Base-by-base conservation (phyloP, 1,140 invertebrate genomes). In the Trichonephila inaurata region DNA sequence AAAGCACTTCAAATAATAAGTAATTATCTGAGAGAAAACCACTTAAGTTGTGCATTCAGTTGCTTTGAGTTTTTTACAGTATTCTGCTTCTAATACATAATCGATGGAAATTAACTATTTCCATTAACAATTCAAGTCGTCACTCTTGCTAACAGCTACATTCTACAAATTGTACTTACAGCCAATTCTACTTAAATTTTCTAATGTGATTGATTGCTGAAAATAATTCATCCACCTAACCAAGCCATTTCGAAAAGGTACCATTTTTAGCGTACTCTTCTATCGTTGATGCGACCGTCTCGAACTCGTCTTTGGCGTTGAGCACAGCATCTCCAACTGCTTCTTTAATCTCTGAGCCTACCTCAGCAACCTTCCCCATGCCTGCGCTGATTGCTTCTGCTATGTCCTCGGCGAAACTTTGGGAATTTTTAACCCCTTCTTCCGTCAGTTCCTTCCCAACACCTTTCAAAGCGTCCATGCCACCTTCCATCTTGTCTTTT, bases 251-350 rank as follows among this genome's bases (percentile, higher is more conserved):
- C 0, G 81, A 33, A 40, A 93, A 33, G 18, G 58, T 19, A n/a
- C 24, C 83, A 19, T 81, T 66, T n/a, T 87, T 88, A 10, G 64
- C 83, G 40, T 93, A 51, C 4, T 60, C 77, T 18, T 85, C 58
- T 16, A 93, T 24, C 33, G 88, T 88, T 5, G 91, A 93, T 21
- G 91, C 91, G 7, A 83, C 91, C 1, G 83, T 61, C 77, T 93
- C 91, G 6, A 93, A 33, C 19, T 93, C 85, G 1, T 93, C 85
- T 19, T 87, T 93, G 28, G 66, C 33, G 24, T 88, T 93, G 14
- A 21, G 19, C 10, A 62, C 40, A n/a, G 91, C 83, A 21, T 81
- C 58, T 12, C 66, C 60, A 14, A 93, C 5, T 2, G 85, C 58
- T 18, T 87, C 44, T 40, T 81, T 87, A 51, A 88, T 77, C n/a